Evolutionary conservation across 2,888 invertebrate species (phyloP).

Genomic region (Lepeophtheirus nordmannii): DNA sequence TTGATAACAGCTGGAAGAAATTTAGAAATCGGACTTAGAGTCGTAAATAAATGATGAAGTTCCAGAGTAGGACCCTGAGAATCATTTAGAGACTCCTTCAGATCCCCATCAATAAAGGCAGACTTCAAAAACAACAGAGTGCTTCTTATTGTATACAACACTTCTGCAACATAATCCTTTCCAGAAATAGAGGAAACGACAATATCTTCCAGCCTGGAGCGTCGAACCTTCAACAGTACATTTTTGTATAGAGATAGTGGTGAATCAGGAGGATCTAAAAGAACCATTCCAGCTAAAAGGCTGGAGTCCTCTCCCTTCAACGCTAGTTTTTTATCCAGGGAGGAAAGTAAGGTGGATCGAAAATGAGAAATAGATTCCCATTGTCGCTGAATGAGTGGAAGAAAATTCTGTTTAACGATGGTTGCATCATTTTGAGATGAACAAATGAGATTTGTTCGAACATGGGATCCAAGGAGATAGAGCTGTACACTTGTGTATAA

Average conservation of each 20-base stretch:
- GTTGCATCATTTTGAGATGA: no score
- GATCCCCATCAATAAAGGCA: neutral
- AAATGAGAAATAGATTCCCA: slow-evolving; percentile 16
- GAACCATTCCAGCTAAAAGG: no score
- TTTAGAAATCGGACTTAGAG: neutral
- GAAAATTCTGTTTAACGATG: neutral
- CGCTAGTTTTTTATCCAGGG: neutral
- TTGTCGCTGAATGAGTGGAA: slow-evolving; percentile 10
- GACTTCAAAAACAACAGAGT: neutral
- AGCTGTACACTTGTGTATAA: neutral
- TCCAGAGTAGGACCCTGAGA: slow-evolving; percentile 2
- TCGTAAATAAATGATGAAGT: neutral
- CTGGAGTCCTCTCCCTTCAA: neutral
- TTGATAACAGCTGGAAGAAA: slow-evolving; percentile 8
- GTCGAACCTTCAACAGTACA: neutral
- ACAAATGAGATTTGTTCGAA: slow-evolving; percentile 3
- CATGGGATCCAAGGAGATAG: slow-evolving; percentile 4
- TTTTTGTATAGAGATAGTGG: no score
- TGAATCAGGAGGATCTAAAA: no score
- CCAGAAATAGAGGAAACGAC: neutral
- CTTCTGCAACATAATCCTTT: neutral
- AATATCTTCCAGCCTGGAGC: neutral
- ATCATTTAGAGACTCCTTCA: neutral
- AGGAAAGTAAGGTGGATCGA: neutral
- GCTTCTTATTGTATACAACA: neutral